Evolutionary conservation across 1,140 invertebrate species (phyloP), one percentile per base, ranked within the genome.

Genomic region (Cecropterus lyciades): DNA sequence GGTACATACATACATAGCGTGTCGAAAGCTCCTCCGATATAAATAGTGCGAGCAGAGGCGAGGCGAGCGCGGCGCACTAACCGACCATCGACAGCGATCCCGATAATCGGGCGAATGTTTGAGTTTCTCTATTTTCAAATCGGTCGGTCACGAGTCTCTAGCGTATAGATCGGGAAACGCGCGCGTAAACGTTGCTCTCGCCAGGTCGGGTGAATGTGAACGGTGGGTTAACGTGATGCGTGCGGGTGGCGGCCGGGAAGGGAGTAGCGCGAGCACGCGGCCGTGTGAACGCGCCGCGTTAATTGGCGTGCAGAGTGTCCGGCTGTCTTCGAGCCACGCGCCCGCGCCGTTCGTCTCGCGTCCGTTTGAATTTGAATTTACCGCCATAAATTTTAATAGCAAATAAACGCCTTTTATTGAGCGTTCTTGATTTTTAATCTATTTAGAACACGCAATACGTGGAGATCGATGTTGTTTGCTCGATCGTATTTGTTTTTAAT

Each of bases 81-180:
- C 84, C 85, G 79, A 80, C 78, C 85, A 87, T 88, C 87, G 85
- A 89, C 88, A 87, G 79, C 84, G 79, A 85, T 87, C 85, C 84
- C 82, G 81, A 89, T 91, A 78, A 89, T 89, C 87, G 80, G 78
- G 69, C 78, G 80, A 85, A 84, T 89, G 82, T 86, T 90, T 87
- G 78, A 84, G 79, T 87, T 89, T 84, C 84, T 89, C 85, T 89
- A 89, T 91, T 91, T 91, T 91, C 85, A 87, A 86, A 89, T 87
- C 78, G 75, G 77, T 71, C 70, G 73, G 63, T 46, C 65, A 72
- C 79, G 70, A 85, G 82, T 82, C 80, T 55, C 53, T 80, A 68
- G 67, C 71, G 55, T 45, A 15, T 60, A 46, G 59, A 13, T 55
- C 67, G 53, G 60, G 52, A 30, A 80, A 84, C 80, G 75, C 55